Conservation (phyloP, 2,113 vertebrate genomes). For the Sitta europaea region DNA sequence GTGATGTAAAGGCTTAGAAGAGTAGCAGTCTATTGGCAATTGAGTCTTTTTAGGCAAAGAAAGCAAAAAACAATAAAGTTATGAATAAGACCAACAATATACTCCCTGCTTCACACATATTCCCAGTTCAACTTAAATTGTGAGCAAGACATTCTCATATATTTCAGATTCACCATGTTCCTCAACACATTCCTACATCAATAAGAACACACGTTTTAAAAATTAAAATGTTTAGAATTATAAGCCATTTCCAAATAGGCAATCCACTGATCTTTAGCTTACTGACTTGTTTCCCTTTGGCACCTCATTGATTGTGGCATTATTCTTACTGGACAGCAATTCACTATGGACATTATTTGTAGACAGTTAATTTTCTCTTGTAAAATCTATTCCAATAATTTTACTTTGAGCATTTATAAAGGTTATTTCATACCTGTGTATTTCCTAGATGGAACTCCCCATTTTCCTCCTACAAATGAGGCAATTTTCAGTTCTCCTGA, state of each 20-base stretch:
- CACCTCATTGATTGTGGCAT: background rate
- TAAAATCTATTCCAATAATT: background rate
- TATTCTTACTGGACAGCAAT: background rate
- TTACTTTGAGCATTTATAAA: background rate
- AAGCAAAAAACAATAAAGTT: background rate
- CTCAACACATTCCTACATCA: background rate
- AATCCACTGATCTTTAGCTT: background rate
- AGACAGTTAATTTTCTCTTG: background rate
- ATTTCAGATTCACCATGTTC: background rate
- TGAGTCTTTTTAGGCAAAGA: background rate
- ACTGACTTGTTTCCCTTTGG: background rate
- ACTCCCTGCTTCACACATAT: background rate
- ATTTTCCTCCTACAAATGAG: background rate
- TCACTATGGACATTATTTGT: background rate
- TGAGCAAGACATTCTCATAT: background rate
- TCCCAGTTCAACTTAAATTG: background rate
- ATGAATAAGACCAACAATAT: background rate
- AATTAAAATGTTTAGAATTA: background rate
- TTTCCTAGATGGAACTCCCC: fast-evolving
- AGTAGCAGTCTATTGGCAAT: background rate
- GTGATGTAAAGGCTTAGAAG: background rate
- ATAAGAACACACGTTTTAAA: background rate
- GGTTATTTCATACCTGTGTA: background rate
- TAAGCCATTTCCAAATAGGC: background rate
- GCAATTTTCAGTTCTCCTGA: background rate